Conservation (phyloP, 1,140 invertebrate genomes). For the Tribolium madens region DNA sequence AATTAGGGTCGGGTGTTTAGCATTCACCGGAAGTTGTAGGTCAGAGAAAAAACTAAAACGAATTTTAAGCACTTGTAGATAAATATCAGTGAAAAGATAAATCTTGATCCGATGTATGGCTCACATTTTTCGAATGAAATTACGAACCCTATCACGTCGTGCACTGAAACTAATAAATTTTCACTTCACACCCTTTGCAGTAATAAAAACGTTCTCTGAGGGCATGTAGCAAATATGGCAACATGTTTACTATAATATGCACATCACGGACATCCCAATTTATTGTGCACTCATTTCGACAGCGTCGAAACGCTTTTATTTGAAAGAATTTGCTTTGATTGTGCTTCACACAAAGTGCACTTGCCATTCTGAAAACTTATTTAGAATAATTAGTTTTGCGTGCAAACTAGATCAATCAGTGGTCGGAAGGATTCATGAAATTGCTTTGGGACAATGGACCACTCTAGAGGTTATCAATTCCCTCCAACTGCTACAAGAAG, state of each 20-base stretch:
- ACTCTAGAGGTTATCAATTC: slow-evolving; percentile 23
- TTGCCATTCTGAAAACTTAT: neutral
- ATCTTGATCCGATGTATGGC: slow-evolving; percentile 34
- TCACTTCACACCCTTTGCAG: slow-evolving; percentile 49
- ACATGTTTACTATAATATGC: slow-evolving; percentile 50
- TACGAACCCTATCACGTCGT: slow-evolving; percentile 52
- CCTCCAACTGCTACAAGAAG: neutral
- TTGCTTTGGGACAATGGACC: slow-evolving; percentile 22
- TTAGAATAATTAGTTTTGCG: slow-evolving; percentile 16
- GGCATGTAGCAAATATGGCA: slow-evolving; percentile 50
- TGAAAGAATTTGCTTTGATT: slow-evolving; percentile 14
- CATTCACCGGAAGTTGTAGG: slow-evolving; percentile 9
- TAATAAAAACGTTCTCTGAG: slow-evolving; percentile 53
- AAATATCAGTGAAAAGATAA: slow-evolving; percentile 27
- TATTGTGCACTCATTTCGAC: slow-evolving; percentile 40
- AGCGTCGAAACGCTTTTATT: slow-evolving; percentile 24
- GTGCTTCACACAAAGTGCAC: neutral
- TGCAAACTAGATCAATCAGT: neutral
- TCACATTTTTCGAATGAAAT: slow-evolving; percentile 52
- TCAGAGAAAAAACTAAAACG: slow-evolving; percentile 1
- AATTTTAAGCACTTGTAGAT: slow-evolving; percentile 19
- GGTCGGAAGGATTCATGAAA: slow-evolving; percentile 22
- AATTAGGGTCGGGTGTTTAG: slow-evolving; percentile 13
- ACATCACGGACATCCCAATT: slow-evolving; percentile 42
- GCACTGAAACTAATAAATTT: slow-evolving; percentile 54